Conservation (phyloP, 2,888 invertebrate species). For the Ochropacha duplaris region DNA sequence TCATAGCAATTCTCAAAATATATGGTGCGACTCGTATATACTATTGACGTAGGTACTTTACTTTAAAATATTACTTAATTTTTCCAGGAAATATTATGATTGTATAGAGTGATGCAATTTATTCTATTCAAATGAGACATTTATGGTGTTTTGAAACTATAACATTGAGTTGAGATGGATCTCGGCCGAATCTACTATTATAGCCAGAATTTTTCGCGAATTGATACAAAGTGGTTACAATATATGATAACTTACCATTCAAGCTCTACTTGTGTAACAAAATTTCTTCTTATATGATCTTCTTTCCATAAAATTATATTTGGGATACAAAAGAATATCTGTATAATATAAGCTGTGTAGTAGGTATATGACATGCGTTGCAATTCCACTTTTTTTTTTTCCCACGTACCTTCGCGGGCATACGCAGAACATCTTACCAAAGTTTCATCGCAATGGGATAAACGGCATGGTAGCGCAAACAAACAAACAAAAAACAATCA, state of each 20-base stretch:
- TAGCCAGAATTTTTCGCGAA: background rate
- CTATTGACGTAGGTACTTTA: conserved; percentile 41
- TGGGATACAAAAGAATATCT: no score
- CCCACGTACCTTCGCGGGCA: no score
- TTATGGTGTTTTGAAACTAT: conserved; percentile 1
- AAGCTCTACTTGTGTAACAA: background rate
- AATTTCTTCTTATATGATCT: background rate
- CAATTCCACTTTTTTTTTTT: no score
- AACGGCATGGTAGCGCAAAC: no score
- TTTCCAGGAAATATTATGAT: background rate
- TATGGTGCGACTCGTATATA: conserved; percentile 60
- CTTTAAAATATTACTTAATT: background rate
- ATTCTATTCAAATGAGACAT: background rate
- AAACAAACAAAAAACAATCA: no score
- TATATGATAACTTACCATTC: background rate
- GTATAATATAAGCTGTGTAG: no score
- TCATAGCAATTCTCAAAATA: conserved; percentile 54
- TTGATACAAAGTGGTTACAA: background rate
- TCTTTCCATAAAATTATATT: no score
- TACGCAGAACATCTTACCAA: no score
- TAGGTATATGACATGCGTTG: no score
- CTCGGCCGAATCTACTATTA: background rate
- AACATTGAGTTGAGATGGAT: background rate
- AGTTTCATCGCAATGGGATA: no score
- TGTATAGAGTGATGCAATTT: background rate